A percentile compares a stretch with the other conserved stretches of the same genome.
phyloP scores from a whole-genome alignment of 2,113 vertebrate species.

The Solea solea region DNA sequence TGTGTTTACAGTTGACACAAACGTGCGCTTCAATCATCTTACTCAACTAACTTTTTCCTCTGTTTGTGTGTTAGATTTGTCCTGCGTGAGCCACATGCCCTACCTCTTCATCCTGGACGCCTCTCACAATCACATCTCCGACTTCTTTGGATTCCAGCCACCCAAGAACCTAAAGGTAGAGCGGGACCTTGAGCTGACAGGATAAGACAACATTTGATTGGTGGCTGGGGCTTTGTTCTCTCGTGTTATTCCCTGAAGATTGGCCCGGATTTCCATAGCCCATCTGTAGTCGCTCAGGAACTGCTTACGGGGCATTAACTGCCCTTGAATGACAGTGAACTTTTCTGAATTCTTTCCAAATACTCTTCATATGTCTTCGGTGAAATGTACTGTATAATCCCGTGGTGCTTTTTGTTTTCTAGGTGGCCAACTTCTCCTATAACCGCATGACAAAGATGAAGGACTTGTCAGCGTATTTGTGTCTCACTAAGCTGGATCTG shows the following conservation, averaged over 20 bases:
- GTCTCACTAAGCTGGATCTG: conserved; percentile 85
- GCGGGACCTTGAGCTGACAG: conserved; percentile 70
- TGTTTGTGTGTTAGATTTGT: conserved; percentile 86
- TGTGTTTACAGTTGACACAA: too few relatives aligned
- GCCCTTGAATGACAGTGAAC: conserved; percentile 68
- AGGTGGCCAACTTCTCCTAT: conserved; percentile 91
- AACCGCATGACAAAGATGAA: conserved; percentile 89
- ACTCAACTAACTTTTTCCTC: conserved; percentile 2
- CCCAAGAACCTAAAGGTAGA: conserved; percentile 90
- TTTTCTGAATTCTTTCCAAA: conserved; percentile 11
- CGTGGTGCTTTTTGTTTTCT: conserved; percentile 43
- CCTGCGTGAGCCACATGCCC: conserved; percentile 91
- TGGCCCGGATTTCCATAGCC: conserved; percentile 64
- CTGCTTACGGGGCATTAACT: conserved; percentile 65
- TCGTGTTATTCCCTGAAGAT: conserved; percentile 63
- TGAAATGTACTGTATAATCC: conserved; percentile 6
- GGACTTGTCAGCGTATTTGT: conserved; percentile 83
- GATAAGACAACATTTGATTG: conserved; percentile 62
- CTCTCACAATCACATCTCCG: conserved; percentile 87
- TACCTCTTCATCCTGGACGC: conserved; percentile 86
- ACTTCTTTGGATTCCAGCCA: conserved; percentile 87
- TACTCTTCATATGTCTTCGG: conserved; percentile 22
- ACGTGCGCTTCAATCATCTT: background rate
- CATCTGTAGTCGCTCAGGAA: conserved; percentile 72
- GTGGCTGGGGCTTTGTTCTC: conserved; percentile 54